These are phyloP conservation scores for Puntigrus tetrazona DNA, from an alignment of 2,113 vertebrate species.

Conservation along the genomic window DNA sequence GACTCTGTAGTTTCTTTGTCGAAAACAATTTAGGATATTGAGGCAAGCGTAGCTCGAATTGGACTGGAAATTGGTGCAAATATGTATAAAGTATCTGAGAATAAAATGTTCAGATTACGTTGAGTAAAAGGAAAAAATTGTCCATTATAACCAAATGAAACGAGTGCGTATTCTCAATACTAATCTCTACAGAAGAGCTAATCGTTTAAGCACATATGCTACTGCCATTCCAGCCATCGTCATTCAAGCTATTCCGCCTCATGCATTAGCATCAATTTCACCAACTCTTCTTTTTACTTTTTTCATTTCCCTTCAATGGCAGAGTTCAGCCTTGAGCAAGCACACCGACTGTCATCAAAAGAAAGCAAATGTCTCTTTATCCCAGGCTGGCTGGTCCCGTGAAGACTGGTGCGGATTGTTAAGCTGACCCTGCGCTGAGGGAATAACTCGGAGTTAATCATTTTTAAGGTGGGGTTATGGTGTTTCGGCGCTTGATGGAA, in stretches of 20 bases:
- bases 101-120: background rate
- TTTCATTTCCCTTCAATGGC: background rate
- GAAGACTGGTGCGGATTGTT: background rate
- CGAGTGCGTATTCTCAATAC: background rate
- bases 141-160: background rate
- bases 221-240: background rate
- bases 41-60: background rate
- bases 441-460: slow-evolving; percentile 80
- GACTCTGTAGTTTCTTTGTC: too few relatives aligned
- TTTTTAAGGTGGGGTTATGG: slow-evolving; percentile 83
- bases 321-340: background rate
- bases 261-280: background rate
- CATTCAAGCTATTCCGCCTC: background rate
- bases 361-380: background rate
- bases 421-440: background rate
- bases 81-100: background rate
- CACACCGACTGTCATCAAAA: background rate
- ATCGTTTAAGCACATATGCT: background rate
- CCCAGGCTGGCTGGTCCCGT: background rate
- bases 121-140: background rate
- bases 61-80: background rate
- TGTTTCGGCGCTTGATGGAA: slow-evolving; percentile 74
- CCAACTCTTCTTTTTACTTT: background rate
- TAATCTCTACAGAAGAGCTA: background rate
- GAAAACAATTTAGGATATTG: too few relatives aligned